Evolutionary conservation across 2,113 vertebrate genomes (phyloP).

Genomic region (Nipponia nippon): DNA sequence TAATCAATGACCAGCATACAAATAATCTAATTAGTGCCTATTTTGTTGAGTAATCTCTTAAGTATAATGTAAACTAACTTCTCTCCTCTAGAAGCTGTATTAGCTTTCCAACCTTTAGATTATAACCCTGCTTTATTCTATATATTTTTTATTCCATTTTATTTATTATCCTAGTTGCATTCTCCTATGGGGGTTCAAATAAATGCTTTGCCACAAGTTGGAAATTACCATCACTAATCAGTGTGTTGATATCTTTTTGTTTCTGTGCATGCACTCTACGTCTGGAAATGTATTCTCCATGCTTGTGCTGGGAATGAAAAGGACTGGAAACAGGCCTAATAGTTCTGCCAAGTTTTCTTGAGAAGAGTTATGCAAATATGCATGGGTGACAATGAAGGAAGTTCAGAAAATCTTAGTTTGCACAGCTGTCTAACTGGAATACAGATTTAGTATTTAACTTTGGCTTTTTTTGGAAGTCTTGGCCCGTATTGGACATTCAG

Average conservation of each 20-base stretch:
- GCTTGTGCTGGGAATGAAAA: neutral
- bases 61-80: neutral
- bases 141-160: neutral
- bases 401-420: constrained; percentile 11
- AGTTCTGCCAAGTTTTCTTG: neutral
- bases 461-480: neutral
- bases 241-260: neutral
- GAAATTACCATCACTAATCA: neutral
- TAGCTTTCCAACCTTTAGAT: neutral
- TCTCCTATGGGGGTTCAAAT: neutral
- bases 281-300: neutral
- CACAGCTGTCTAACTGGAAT: neutral
- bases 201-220: neutral
- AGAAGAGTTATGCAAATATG: neutral
- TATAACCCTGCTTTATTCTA: neutral
- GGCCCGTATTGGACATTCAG: neutral
- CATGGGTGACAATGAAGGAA: neutral
- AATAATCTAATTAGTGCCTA: neutral
- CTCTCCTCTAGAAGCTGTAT: neutral
- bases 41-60: neutral
- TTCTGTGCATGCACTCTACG: neutral
- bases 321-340: neutral
- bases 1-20: neutral
- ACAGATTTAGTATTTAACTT: neutral
- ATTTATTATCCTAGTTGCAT: neutral